phyloP scores from a whole-genome alignment of 1,140 invertebrate genomes.

The Musca domestica region DNA sequence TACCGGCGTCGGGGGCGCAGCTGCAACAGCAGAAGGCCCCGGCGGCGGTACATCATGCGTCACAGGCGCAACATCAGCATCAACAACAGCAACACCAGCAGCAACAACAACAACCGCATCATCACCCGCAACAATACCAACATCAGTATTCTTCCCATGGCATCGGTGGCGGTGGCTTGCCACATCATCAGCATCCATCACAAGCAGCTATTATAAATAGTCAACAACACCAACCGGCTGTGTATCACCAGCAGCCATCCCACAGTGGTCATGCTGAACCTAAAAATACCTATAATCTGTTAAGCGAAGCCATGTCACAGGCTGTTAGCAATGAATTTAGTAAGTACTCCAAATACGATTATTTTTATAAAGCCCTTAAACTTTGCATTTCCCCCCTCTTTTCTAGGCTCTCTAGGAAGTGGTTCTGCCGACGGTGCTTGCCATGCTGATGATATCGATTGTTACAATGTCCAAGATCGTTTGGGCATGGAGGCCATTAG shows the following conservation, averaged over 20 bases:
- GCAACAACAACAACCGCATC: constrained; percentile 3
- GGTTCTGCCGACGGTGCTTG: constrained; percentile 46
- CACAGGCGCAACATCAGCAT: constrained; percentile 7
- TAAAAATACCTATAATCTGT: constrained; percentile 50
- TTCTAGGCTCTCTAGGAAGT: constrained; percentile 44
- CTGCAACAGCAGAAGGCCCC: not conserved
- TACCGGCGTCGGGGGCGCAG: not conserved
- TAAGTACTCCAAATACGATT: constrained; percentile 37
- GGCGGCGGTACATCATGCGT: not conserved
- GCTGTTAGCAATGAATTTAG: constrained; percentile 55
- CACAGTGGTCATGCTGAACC: constrained; percentile 29
- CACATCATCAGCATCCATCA: not conserved
- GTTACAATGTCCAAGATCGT: constrained; percentile 73
- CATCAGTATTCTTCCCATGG: constrained; percentile 12
- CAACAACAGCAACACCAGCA: constrained; percentile 7
- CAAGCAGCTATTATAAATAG: not conserved
- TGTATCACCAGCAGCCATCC: constrained; percentile 20
- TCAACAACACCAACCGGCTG: not conserved
- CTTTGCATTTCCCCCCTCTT: not conserved
- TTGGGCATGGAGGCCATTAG: constrained; percentile 85
- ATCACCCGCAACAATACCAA: constrained; percentile 7
- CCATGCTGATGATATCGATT: constrained; percentile 69
- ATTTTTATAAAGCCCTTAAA: constrained; percentile 1
- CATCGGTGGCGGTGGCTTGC: not conserved
- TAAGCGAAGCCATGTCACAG: constrained; percentile 55